Conservation (phyloP, 2,888 invertebrate species). For the Lysandra bellargus region DNA sequence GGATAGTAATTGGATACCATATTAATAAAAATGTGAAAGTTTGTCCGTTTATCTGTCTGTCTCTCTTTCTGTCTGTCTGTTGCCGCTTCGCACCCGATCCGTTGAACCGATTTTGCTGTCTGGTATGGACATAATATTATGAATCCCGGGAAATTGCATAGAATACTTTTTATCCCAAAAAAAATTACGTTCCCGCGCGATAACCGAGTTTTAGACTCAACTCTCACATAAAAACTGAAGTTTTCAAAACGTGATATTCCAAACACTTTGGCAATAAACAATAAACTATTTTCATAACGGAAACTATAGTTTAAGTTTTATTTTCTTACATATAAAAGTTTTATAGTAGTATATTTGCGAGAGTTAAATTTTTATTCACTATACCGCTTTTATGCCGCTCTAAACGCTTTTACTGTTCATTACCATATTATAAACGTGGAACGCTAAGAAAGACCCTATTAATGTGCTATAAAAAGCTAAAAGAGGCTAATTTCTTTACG, state of each 20-base stretch:
- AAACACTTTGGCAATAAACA: too few relatives aligned
- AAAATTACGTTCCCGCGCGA: too few relatives aligned
- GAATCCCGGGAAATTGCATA: too few relatives aligned
- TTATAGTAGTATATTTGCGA: background rate
- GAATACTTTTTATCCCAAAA: too few relatives aligned
- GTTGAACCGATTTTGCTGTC: too few relatives aligned
- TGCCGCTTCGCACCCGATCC: too few relatives aligned
- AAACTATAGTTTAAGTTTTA: background rate
- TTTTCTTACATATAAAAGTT: background rate
- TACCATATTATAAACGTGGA: background rate
- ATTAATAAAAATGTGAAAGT: too few relatives aligned
- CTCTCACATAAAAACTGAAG: background rate
- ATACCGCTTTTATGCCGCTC: background rate
- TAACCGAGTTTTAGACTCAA: too few relatives aligned
- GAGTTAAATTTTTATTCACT: background rate
- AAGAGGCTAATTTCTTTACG: background rate
- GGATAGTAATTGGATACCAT: too few relatives aligned
- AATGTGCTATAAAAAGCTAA: background rate
- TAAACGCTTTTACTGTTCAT: background rate
- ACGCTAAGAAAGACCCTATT: background rate
- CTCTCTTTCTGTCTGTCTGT: too few relatives aligned
- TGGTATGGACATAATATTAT: too few relatives aligned
- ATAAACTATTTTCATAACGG: background rate
- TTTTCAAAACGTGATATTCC: background rate
- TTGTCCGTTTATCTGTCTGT: too few relatives aligned